Percentiles rank a stretch among this genome's conserved stretches.
These are phyloP conservation scores for Selenia dentaria DNA, from an alignment of 2,888 invertebrate species.

Conservation along the genomic window DNA sequence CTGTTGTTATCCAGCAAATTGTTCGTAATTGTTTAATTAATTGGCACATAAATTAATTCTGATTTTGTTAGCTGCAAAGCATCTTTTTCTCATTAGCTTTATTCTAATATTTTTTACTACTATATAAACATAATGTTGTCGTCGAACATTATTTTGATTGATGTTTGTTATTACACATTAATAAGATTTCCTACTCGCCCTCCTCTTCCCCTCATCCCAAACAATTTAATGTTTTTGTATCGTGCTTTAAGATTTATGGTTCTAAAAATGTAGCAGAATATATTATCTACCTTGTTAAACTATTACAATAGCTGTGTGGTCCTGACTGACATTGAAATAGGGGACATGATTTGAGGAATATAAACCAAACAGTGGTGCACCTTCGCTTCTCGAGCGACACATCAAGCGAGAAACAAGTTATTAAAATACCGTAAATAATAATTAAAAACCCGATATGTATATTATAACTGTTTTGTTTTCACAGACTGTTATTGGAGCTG, in stretches of 20 bases:
- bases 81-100: no score
- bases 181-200: no score
- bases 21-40: no score
- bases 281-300: slow-evolving; percentile 7
- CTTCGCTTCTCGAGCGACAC: slow-evolving; percentile 17
- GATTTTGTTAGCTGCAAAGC: no score
- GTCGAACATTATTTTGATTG: no score
- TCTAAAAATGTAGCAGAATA: slow-evolving; percentile 6
- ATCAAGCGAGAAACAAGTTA: slow-evolving; percentile 13
- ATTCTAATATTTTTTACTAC: no score
- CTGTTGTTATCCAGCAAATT: no score
- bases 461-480: not conserved
- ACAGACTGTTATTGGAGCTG: no score
- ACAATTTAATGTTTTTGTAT: slow-evolving; percentile 11
- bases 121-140: no score
- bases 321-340: slow-evolving; percentile 9
- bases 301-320: slow-evolving; percentile 10
- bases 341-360: slow-evolving; percentile 6
- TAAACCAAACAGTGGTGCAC: slow-evolving; percentile 10
- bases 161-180: no score
- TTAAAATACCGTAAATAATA: not conserved
- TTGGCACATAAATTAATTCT: no score
- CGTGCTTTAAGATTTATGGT: slow-evolving; percentile 12
- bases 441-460: not conserved
- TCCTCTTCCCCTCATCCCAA: no score